phyloP scores from a whole-genome alignment of 2,888 invertebrate species.

The Melipona bicolor region DNA sequence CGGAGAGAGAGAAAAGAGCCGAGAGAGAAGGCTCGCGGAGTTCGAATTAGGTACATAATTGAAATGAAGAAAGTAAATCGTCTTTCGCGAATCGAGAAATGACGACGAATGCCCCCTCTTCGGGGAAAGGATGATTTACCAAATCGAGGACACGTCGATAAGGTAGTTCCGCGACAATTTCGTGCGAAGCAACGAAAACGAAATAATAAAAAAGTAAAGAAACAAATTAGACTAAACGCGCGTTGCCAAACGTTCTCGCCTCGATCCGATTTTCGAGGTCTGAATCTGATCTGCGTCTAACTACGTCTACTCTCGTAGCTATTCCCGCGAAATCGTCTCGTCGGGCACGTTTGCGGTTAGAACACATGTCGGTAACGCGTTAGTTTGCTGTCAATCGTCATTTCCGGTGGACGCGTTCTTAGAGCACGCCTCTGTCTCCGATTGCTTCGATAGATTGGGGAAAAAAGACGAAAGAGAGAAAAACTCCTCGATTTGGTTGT shows the following conservation, averaged over 20 bases:
- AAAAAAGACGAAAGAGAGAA: not conserved
- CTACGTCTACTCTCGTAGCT: not conserved
- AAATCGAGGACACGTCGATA: constrained; percentile 32
- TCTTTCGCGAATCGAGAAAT: not conserved
- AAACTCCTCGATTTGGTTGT: constrained; percentile 60
- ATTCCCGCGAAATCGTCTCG: constrained; percentile 2
- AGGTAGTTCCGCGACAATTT: constrained; percentile 9
- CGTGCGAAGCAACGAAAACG: constrained; percentile 27
- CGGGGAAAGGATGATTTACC: constrained; percentile 18
- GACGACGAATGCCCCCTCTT: not conserved
- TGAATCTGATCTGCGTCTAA: constrained; percentile 28
- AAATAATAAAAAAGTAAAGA: not conserved
- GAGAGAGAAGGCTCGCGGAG: constrained; percentile 32
- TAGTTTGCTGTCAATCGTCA: not conserved
- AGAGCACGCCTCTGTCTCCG: constrained; percentile 16
- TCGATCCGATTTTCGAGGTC: constrained; percentile 13
- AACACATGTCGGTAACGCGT: not conserved
- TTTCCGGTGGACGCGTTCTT: not conserved
- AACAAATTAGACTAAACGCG: constrained; percentile 11
- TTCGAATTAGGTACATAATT: not conserved
- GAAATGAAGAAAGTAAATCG: constrained; percentile 16
- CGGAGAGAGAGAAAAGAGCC: not conserved
- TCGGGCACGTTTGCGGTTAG: constrained; percentile 4
- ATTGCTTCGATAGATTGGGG: constrained; percentile 43
- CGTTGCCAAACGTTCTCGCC: constrained; percentile 28